Conservation (phyloP, 2,888 invertebrate species). For the Parnassius apollo region DNA sequence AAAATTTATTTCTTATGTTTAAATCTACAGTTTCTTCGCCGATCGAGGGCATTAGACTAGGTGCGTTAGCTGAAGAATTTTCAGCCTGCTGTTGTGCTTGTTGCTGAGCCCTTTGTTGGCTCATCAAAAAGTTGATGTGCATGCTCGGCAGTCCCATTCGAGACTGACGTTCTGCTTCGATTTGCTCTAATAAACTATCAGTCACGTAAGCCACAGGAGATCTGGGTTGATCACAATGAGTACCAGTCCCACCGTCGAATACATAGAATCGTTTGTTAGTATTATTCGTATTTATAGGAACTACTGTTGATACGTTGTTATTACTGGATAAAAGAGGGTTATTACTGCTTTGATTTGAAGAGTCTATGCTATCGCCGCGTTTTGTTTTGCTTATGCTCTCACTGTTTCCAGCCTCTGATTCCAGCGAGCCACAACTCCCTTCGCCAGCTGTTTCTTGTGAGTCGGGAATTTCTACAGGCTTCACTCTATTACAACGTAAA, state of each 20-base stretch:
- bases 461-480: constrained; percentile 59
- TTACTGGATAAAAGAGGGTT: constrained; percentile 73
- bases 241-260: constrained; percentile 67
- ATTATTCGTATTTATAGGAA: constrained; percentile 68
- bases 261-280: constrained; percentile 72
- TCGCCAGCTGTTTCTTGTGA: constrained; percentile 67
- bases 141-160: constrained; percentile 75
- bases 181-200: constrained; percentile 73
- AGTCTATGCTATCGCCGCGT: constrained; percentile 68
- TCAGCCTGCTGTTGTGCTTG: constrained; percentile 57
- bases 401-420: constrained; percentile 68
- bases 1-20: constrained; percentile 78
- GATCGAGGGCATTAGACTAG: constrained; percentile 75
- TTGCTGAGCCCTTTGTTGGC: constrained; percentile 62
- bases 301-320: constrained; percentile 68
- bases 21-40: constrained; percentile 80
- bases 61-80: constrained; percentile 55
- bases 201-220: constrained; percentile 74
- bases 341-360: constrained; percentile 77
- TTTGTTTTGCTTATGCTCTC: constrained; percentile 62
- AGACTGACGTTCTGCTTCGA: constrained; percentile 71
- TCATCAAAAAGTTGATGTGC: constrained; percentile 74
- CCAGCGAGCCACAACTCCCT: constrained; percentile 75
- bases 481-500: constrained; percentile 49
- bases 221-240: constrained; percentile 58